A percentile compares a stretch with the other conserved stretches of the same genome.
Conservation (phyloP, 2,113 vertebrate species). For the Archilochus colubris region DNA sequence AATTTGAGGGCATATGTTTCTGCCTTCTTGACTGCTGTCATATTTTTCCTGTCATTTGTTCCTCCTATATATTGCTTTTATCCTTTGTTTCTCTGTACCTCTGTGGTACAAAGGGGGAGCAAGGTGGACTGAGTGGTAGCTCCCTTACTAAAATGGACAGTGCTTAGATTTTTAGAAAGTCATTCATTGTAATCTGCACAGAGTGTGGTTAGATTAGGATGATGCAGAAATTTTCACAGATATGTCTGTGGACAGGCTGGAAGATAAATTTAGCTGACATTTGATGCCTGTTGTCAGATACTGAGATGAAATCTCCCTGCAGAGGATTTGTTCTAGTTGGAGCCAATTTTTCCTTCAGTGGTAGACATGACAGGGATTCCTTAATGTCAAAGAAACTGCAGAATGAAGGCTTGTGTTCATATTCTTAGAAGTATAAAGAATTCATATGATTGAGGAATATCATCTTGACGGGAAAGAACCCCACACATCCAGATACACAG, state of each 20-base stretch:
- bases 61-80: not conserved
- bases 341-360: not conserved
- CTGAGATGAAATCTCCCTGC: not conserved
- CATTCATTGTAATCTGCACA: accelerated
- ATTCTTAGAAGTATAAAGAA: not conserved
- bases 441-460: not conserved
- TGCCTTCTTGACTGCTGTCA: not conserved
- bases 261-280: not conserved
- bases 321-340: not conserved
- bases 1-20: not conserved
- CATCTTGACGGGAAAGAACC: not conserved
- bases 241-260: not conserved
- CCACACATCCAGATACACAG: accelerated
- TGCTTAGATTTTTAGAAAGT: not conserved
- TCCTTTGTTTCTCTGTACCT: not conserved
- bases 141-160: not conserved
- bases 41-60: not conserved
- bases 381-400: not conserved
- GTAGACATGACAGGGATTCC: not conserved
- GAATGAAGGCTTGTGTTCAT: not conserved
- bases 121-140: not conserved
- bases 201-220: not conserved
- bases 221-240: not conserved
- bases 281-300: not conserved
- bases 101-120: not conserved